Conservation (phyloP, 2,888 invertebrate genomes). For the Acleris laterana region DNA sequence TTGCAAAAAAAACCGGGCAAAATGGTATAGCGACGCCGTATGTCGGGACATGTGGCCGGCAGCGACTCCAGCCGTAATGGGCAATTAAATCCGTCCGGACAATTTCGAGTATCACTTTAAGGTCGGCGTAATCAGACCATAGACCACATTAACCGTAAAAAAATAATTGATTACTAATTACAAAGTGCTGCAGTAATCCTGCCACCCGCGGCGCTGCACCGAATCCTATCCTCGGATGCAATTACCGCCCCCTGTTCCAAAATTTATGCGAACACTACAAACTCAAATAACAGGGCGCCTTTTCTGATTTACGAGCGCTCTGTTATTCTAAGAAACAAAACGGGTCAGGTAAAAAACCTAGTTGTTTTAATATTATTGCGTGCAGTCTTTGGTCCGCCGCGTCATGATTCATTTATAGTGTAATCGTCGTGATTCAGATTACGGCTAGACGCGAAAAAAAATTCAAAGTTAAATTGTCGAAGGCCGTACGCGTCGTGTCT, state of each 20-base stretch:
- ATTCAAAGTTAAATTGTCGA: constrained; percentile 71
- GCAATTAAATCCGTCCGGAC: constrained; percentile 34
- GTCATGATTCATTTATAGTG: constrained; percentile 68
- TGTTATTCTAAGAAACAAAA: constrained; percentile 69
- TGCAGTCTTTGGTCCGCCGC: constrained; percentile 54
- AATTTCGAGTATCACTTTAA: constrained; percentile 34
- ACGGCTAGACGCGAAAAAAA: constrained; percentile 79
- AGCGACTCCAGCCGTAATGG: constrained; percentile 22
- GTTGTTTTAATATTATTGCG: constrained; percentile 65
- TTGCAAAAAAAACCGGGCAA: constrained; percentile 48
- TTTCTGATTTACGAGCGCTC: constrained; percentile 73
- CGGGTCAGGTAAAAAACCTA: constrained; percentile 65
- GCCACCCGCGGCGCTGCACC: constrained; percentile 66
- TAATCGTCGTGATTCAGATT: constrained; percentile 71
- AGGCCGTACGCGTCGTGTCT: constrained; percentile 72
- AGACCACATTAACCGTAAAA: not conserved
- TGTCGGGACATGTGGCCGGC: constrained; percentile 52
- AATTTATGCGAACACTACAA: constrained; percentile 65
- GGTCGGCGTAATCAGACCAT: constrained; percentile 8
- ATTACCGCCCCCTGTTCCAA: constrained; percentile 60
- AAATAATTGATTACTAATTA: constrained; percentile 16
- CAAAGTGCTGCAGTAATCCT: constrained; percentile 35
- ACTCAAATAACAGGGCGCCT: constrained; percentile 80
- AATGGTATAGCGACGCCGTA: constrained; percentile 37
- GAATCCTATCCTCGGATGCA: constrained; percentile 49